Conservation (phyloP, 2,113 vertebrate genomes). For the Sinocyclocheilus rhinocerous region DNA sequence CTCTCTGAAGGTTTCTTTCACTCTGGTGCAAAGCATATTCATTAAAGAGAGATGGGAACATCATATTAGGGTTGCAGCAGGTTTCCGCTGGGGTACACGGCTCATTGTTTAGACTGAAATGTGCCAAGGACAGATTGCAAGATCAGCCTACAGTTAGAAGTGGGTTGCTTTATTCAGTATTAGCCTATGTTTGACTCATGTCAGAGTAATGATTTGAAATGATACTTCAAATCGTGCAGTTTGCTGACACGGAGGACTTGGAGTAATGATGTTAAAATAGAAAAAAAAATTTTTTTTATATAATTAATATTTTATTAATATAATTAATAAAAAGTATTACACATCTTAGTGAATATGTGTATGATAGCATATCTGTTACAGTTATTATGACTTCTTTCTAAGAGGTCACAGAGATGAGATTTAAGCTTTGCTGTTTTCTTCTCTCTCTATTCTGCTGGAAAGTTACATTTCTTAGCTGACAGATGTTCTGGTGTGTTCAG, state of each 20-base stretch:
- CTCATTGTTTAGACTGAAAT: conserved; percentile 55
- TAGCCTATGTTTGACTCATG: not conserved
- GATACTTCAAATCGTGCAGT: not conserved
- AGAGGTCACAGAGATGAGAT: not conserved
- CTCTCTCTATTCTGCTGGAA: not conserved
- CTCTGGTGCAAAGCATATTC: conserved; percentile 59
- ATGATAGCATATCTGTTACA: not conserved
- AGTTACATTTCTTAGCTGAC: conserved; percentile 15
- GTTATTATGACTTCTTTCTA: not conserved
- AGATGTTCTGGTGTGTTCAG: not conserved
- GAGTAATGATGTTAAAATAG: too few species aligned
- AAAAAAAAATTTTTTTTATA: too few species aligned
- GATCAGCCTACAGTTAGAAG: not conserved
- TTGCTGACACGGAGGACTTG: not conserved
- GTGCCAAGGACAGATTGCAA: conserved; percentile 1
- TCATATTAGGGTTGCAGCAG: conserved; percentile 42
- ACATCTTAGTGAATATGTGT: not conserved
- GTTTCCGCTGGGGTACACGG: not conserved
- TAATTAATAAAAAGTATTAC: too few species aligned
- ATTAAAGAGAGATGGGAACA: conserved; percentile 60
- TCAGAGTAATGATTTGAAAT: not conserved
- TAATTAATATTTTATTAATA: too few species aligned
- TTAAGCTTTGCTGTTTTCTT: not conserved
- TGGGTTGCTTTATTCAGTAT: not conserved
- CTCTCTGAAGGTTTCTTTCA: conserved; percentile 56